These are phyloP conservation scores for Terebella lapidaria DNA, from an alignment of 2,888 invertebrate species.

Conservation along the genomic window DNA sequence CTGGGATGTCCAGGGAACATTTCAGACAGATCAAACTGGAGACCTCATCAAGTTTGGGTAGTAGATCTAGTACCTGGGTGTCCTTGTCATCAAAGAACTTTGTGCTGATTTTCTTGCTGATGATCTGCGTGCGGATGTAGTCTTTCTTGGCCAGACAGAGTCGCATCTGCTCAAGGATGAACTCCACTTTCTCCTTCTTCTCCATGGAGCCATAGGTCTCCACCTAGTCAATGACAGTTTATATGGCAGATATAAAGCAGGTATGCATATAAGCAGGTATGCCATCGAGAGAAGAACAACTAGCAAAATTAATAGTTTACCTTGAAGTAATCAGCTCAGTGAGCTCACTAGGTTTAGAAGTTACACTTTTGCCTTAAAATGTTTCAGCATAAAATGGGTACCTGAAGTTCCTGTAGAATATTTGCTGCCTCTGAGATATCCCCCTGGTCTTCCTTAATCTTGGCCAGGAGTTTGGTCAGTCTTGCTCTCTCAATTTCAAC, in stretches of 20 bases:
- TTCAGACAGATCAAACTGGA: no score
- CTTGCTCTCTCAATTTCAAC: constrained; percentile 99
- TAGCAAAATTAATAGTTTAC: no score
- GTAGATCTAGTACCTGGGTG: constrained; percentile 62
- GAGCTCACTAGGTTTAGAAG: no score
- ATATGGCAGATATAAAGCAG: no score
- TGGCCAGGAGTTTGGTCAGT: constrained; percentile 70
- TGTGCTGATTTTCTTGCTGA: constrained; percentile 95
- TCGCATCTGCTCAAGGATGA: constrained; percentile 97
- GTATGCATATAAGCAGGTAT: no score
- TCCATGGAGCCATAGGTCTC: constrained; percentile 99
- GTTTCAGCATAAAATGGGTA: no score
- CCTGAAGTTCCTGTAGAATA: constrained; percentile 91
- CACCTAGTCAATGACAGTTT: constrained; percentile 54
- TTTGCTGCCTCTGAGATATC: constrained; percentile 80
- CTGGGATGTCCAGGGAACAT: no score
- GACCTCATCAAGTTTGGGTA: no score
- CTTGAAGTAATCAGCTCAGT: no score
- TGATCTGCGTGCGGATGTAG: constrained; percentile 94
- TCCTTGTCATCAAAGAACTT: constrained; percentile 89
- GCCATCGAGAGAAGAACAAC: no score
- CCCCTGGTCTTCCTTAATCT: constrained; percentile 58
- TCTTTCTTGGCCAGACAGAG: constrained; percentile 92
- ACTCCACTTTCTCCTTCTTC: constrained; percentile 88
- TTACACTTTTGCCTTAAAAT: no score